Base-by-base conservation (phyloP, 1,140 invertebrate species). In the Nixonia krombeini region DNA sequence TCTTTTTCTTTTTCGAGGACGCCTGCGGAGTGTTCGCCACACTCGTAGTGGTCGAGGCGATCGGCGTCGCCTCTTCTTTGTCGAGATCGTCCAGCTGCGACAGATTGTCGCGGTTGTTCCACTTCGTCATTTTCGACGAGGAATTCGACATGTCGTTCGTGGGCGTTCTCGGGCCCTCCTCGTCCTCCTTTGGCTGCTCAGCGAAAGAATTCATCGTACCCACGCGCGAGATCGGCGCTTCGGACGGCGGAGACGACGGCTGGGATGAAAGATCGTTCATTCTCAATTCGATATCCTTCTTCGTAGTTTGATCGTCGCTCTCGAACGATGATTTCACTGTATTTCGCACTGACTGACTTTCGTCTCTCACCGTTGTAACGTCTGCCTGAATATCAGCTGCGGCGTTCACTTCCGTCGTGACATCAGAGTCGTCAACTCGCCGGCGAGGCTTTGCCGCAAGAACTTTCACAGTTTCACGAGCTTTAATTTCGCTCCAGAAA, bases 401-500 rank as follows among this genome's bases (percentile, higher is more conserved):
- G 4, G 4, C 25, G 25, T 26, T 26, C 25, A 26, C 25, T 26
- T 26, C 25, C 4, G 9, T 26, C 25, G 25, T 4, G 4, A 9
- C 25, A 26, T 9, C 29, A n/a, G 29, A 10, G 29, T 9, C 29
- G 3, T 29, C 41, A 47, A 33, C 50, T 40, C 41, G 37, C 29
- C 13, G 29, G 9, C 29, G 29, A 10, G 9, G 38, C 21, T 55
- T 52, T 9, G 49, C 57, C 52, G 66, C 63, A 46, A 61, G 52
- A 52, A 65, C 62, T 67, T 74, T 69, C 28, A 47, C 57, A 28
- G 52, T 66, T 62, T 72, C 69, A 42, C 67, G 62, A 55, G 72
- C 37, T 73, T 75, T 73, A 26, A 85, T 85, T 70, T 84, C 82
- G 59, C 73, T 83, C 83, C 83, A 85, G 66, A 85, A 85, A 62